These are phyloP conservation scores for Mystacides longicornis DNA, from an alignment of 2,888 invertebrate genomes.

Conservation along the genomic window DNA sequence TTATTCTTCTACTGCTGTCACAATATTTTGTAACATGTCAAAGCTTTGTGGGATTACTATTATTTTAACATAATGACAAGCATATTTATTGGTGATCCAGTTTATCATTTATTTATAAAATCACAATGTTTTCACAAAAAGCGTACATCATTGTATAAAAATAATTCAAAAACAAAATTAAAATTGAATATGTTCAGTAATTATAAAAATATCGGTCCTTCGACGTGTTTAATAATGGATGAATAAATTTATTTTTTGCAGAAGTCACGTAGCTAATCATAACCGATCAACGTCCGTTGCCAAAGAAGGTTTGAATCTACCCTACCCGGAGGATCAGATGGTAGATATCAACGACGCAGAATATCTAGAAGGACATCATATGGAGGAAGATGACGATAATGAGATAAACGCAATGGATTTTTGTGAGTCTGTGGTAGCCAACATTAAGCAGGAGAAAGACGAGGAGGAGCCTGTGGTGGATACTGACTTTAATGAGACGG, in stretches of 20 bases:
- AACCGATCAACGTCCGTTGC: constrained; percentile 1
- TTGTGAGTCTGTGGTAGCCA: constrained; percentile 50
- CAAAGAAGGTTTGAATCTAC: background rate
- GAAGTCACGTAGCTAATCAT: constrained; percentile 17
- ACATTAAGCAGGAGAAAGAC: constrained; percentile 38
- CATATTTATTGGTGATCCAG: no score
- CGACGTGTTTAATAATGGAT: background rate
- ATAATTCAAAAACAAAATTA: no score
- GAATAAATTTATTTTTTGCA: constrained; percentile 4
- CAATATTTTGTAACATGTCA: no score
- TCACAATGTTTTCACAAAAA: no score
- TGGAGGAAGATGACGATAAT: constrained; percentile 27
- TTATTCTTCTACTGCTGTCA: no score
- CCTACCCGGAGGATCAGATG: background rate
- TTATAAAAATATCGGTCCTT: no score
- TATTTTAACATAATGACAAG: no score
- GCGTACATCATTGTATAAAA: no score
- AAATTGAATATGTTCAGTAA: no score
- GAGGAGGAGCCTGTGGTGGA: background rate
- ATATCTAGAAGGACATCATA: constrained; percentile 25
- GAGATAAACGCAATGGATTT: constrained; percentile 43
- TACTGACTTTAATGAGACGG: constrained; percentile 5
- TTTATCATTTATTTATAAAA: no score
- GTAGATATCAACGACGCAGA: constrained; percentile 6
- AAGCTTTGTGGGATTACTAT: no score